Evolutionary conservation across 2,797 vertebrate species (phyloP).

Genomic region (Brachyrhaphis roseni): DNA sequence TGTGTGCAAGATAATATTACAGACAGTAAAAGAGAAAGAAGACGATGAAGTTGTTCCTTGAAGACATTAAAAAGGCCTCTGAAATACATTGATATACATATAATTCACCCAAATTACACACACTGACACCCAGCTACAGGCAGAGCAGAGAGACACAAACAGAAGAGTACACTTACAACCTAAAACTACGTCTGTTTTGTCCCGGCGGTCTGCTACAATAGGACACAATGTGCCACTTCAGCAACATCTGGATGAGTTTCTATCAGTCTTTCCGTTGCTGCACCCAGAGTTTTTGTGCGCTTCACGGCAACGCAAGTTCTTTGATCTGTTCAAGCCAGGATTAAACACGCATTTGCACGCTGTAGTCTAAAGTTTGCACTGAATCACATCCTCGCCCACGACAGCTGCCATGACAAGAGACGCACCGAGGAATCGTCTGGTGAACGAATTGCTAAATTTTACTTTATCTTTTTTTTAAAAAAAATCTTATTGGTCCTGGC

Average conservation of each 20-base stretch:
- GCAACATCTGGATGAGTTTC: slow-evolving; percentile 13
- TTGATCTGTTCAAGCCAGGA: background rate
- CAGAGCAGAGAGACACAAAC: slow-evolving; percentile 37
- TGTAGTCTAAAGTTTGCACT: background rate
- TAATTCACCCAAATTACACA: slow-evolving; percentile 52
- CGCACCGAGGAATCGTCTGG: background rate
- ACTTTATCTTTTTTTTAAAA: background rate
- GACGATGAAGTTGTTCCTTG: slow-evolving; percentile 41
- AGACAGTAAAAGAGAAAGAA: slow-evolving; percentile 10
- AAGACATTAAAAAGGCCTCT: slow-evolving; percentile 74
- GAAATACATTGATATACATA: slow-evolving; percentile 68
- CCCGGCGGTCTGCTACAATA: slow-evolving; percentile 65
- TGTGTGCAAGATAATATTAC: slow-evolving; percentile 42
- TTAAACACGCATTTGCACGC: background rate
- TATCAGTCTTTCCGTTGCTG: slow-evolving; percentile 11
- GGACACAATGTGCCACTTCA: slow-evolving; percentile 38
- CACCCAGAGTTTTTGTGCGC: slow-evolving; percentile 1
- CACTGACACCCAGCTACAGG: slow-evolving; percentile 50
- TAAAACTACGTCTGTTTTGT: slow-evolving; percentile 34
- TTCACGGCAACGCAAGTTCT: background rate
- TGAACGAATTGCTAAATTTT: background rate
- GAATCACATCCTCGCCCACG: background rate
- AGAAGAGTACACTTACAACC: slow-evolving; percentile 21
- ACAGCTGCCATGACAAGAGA: background rate
- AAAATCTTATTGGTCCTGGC: background rate